These are phyloP conservation scores for Zeuzera pyrina DNA, from an alignment of 2,888 invertebrate species.

Conservation along the genomic window DNA sequence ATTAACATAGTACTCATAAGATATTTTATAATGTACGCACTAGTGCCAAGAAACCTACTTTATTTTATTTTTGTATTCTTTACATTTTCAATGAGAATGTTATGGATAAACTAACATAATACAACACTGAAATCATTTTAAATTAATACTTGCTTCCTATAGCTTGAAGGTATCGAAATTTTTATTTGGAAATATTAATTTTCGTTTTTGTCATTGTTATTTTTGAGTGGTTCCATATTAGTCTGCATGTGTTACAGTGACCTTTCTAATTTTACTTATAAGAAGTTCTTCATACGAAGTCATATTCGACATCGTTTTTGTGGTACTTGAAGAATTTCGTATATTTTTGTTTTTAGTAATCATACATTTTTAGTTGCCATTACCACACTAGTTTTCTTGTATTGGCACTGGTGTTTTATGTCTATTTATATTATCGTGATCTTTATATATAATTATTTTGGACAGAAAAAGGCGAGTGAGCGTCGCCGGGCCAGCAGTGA, in stretches of 20 bases:
- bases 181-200: neutral
- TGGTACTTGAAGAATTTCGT: conserved; percentile 37
- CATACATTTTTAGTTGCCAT: conserved; percentile 55
- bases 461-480: conserved; percentile 64
- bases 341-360: conserved; percentile 37
- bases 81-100: conserved; percentile 47
- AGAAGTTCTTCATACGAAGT: conserved; percentile 40
- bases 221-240: conserved; percentile 42
- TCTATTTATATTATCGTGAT: conserved; percentile 19
- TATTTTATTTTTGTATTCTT: conserved; percentile 17
- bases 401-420: conserved; percentile 68
- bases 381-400: conserved; percentile 67
- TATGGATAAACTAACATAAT: conserved; percentile 41
- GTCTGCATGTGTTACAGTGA: conserved; percentile 58
- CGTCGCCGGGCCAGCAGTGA: conserved; percentile 53
- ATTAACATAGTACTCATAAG: conserved; percentile 34
- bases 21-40: conserved; percentile 38
- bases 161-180: conserved; percentile 33
- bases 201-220: conserved; percentile 31
- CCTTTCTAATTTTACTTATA: conserved; percentile 27
- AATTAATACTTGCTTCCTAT: conserved; percentile 47
- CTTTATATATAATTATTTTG: conserved; percentile 35
- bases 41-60: conserved; percentile 59
- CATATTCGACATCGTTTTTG: neutral
- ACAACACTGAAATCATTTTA: conserved; percentile 16